Conservation (phyloP, 2,888 invertebrate genomes). For the Cantharis rufa region DNA sequence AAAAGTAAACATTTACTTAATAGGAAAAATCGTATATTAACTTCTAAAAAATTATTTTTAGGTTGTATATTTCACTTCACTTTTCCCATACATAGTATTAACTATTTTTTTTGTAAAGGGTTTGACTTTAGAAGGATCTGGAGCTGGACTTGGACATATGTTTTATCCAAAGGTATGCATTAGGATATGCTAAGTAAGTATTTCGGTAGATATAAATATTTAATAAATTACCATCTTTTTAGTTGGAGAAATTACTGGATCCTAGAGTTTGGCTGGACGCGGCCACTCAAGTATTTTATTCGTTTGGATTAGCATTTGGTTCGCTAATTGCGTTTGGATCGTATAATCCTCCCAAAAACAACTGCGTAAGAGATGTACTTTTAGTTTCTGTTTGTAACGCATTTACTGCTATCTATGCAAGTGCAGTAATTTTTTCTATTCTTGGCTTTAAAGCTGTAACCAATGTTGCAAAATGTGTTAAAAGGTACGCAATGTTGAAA, state of each 20-base stretch:
- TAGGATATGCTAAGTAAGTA: neutral
- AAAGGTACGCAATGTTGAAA: slow-evolving; percentile 58
- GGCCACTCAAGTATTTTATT: slow-evolving; percentile 96
- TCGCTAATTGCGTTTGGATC: slow-evolving; percentile 95
- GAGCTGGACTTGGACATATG: slow-evolving; percentile 87
- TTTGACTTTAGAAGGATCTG: slow-evolving; percentile 83
- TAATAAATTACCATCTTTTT: slow-evolving; percentile 39
- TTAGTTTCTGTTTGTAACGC: slow-evolving; percentile 92
- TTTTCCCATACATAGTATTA: slow-evolving; percentile 92
- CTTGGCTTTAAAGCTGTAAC: slow-evolving; percentile 94
- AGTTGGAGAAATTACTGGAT: slow-evolving; percentile 83
- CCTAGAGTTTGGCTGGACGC: slow-evolving; percentile 95
- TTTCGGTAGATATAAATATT: slow-evolving; percentile 1
- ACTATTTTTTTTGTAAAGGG: slow-evolving; percentile 94
- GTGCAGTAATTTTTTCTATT: slow-evolving; percentile 92
- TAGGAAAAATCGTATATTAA: neutral
- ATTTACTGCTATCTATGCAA: slow-evolving; percentile 92
- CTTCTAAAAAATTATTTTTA: slow-evolving; percentile 51
- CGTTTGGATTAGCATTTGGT: slow-evolving; percentile 92
- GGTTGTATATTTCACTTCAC: slow-evolving; percentile 94
- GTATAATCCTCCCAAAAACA: slow-evolving; percentile 93
- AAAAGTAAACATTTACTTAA: slow-evolving; percentile 64
- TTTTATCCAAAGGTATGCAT: slow-evolving; percentile 82
- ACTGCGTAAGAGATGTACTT: slow-evolving; percentile 90
- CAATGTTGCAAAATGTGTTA: slow-evolving; percentile 84